Percentiles rank a stretch among this genome's conserved stretches.
Evolutionary conservation across 2,888 invertebrate genomes (phyloP).

Genomic region (Drosophila robusta): DNA sequence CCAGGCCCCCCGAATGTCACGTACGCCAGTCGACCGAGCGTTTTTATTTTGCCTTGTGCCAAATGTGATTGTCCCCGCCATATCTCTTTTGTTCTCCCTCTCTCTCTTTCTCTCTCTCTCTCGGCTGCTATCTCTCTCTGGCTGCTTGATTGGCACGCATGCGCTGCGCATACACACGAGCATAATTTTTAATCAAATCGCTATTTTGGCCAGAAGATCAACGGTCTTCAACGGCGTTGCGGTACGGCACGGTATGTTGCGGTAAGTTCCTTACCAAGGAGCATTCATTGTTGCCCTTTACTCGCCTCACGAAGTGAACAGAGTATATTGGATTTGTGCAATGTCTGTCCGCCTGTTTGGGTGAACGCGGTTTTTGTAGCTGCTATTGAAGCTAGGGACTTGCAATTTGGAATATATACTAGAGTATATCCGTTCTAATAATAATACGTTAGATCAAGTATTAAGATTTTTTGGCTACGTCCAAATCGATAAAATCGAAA

Average conservation of each 20-base stretch:
- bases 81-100: constrained; percentile 17
- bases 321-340: no score
- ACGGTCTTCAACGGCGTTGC: constrained; percentile 16
- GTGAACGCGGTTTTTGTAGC: no score
- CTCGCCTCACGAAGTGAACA: no score
- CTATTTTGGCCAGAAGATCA: constrained; percentile 62
- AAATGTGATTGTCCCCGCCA: constrained; percentile 40
- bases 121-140: constrained; percentile 10
- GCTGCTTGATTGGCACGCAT: constrained; percentile 51
- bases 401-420: no score
- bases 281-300: constrained; percentile 6
- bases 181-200: constrained; percentile 66
- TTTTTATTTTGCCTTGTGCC: constrained; percentile 32
- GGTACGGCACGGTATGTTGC: background rate
- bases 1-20: constrained; percentile 36
- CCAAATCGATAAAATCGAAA: no score
- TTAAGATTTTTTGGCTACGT: no score
- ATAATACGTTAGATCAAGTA: no score
- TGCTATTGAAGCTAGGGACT: no score
- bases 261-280: constrained; percentile 30
- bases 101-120: background rate
- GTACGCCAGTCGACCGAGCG: constrained; percentile 39
- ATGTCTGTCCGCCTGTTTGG: no score
- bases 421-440: no score
- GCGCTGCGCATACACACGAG: constrained; percentile 49